phyloP scores from a whole-genome alignment of 1,140 invertebrate species.

The Eupristina koningsbergeri region DNA sequence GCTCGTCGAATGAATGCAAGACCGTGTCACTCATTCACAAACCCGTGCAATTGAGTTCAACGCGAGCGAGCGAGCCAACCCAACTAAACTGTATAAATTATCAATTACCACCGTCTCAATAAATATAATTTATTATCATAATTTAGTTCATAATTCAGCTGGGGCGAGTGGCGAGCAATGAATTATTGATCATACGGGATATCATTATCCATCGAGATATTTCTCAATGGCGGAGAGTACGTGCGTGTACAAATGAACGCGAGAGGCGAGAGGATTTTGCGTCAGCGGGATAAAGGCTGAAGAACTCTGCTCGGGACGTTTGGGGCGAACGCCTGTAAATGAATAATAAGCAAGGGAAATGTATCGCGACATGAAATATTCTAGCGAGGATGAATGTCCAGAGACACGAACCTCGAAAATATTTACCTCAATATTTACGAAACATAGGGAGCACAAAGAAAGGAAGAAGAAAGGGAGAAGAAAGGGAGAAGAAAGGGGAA shows the following conservation, averaged over 20 bases:
- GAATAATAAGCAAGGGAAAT: not conserved
- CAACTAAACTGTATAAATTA: conserved; percentile 15
- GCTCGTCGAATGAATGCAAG: not conserved
- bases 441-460: not conserved
- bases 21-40: not conserved
- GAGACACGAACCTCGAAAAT: not conserved
- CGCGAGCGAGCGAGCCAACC: not conserved
- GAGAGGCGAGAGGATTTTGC: too few relatives aligned
- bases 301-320: not conserved
- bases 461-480: not conserved
- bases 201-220: not conserved
- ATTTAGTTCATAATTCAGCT: conserved; percentile 1
- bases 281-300: too few relatives aligned
- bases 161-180: not conserved
- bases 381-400: not conserved
- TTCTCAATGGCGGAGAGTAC: not conserved
- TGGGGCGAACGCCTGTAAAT: not conserved
- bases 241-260: not conserved
- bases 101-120: conserved; percentile 37
- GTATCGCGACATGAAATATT: too few relatives aligned
- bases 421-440: conserved; percentile 16
- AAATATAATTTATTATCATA: not conserved
- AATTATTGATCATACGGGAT: conserved; percentile 2
- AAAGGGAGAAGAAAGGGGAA: too few relatives aligned
- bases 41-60: not conserved